These are phyloP conservation scores for Euphonia xanthogaster DNA, from an alignment of 2,797 vertebrate species.

Conservation along the genomic window DNA sequence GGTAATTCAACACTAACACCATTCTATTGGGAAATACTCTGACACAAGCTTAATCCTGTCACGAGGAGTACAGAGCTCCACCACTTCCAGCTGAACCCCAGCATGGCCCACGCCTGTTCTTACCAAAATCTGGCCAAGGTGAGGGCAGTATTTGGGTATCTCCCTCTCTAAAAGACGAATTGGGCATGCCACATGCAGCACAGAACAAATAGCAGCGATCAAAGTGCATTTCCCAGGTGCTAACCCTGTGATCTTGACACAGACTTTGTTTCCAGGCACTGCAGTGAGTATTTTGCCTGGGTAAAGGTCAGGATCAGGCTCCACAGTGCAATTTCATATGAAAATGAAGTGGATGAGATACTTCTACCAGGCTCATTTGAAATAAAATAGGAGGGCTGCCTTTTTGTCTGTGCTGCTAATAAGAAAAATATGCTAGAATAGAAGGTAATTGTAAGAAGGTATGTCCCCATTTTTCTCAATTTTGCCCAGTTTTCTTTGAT, in stretches of 20 bases:
- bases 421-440: slow-evolving; percentile 65
- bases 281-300: neutral
- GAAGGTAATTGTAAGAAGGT: slow-evolving; percentile 68
- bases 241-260: neutral
- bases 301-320: neutral
- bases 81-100: neutral
- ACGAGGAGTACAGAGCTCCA: neutral
- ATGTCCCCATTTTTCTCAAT: slow-evolving; percentile 66
- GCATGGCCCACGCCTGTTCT: neutral
- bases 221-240: neutral
- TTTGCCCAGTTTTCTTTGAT: slow-evolving; percentile 65
- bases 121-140: slow-evolving; percentile 46
- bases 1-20: neutral
- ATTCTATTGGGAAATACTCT: neutral
- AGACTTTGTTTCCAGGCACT: neutral
- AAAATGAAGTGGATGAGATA: slow-evolving; percentile 58
- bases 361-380: slow-evolving; percentile 49
- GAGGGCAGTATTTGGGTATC: neutral
- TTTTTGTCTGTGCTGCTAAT: slow-evolving; percentile 54
- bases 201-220: neutral
- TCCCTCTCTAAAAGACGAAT: neutral
- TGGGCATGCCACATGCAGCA: slow-evolving; percentile 25
- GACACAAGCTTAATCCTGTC: neutral
- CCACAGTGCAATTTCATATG: slow-evolving; percentile 27
- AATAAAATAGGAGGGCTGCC: slow-evolving; percentile 51